Base-by-base conservation (phyloP, 2,113 vertebrate genomes). In the Sylvilagus bachmani region DNA sequence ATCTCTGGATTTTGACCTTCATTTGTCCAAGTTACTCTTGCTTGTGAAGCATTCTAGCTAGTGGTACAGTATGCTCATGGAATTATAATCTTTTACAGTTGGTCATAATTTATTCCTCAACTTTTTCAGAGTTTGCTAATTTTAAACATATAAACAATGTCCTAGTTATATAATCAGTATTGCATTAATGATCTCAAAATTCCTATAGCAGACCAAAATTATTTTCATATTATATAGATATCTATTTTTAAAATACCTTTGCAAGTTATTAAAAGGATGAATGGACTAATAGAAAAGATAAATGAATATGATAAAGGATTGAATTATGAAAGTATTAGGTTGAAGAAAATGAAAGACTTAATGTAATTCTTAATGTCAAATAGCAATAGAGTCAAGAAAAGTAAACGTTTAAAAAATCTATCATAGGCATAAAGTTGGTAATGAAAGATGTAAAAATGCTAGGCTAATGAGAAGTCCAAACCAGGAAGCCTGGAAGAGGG, bases 1-100 rank as follows among this genome's bases (percentile, higher is more conserved):
- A 53, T 69, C 78, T 93, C 36, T 88, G 44, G 62, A 92, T 92
- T 96, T 95, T 95, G 92, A 90, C 94, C 85, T 95, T 92, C 89
- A 89, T 85, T 92, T 96, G 66, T 90, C 69, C 33, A 92, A 84
- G 21, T 79, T 84, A 81, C 55, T 87, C 70, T 9, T 78, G 67
- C 51, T 44, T 53, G 38, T 55, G 22, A 95, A 8, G 58, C 62
- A 93, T 94, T 96, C 91, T 67, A 93, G 70, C 81, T 58, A 62
- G 53, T 71, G 14, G 94, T 90, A 84, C 22, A 55, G 17, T 29
- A 70, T 62, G 17, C 11, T 94, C 0, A 9, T 71, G 24, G 69
- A 61, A 11, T 66, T 89, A 73, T 75, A 91, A 89, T 84, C 44
- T 21, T 58, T 74, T 78, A 29, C 31, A 62, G 4, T 69, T 78